A percentile compares a stretch with the other conserved stretches of the same genome.
phyloP scores from a whole-genome alignment of 2,888 invertebrate species.

The Fragum sueziense region DNA sequence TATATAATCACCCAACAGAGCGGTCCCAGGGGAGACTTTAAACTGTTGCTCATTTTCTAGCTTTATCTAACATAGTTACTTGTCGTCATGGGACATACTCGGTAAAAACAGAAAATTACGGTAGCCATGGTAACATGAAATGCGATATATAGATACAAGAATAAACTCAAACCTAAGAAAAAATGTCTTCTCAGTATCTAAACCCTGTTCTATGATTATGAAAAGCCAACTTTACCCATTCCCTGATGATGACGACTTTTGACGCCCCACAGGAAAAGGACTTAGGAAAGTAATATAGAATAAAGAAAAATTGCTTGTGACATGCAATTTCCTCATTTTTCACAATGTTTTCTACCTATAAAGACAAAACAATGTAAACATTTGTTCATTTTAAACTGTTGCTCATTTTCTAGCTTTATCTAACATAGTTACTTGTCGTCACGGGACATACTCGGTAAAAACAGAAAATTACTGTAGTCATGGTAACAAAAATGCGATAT shows the following conservation, averaged over 20 bases:
- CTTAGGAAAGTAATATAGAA: too few species aligned
- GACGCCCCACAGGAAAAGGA: too few species aligned
- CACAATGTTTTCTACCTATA: too few species aligned
- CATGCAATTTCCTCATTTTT: too few species aligned
- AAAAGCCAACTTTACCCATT: too few species aligned
- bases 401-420: slow-evolving; percentile 58
- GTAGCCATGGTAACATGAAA: slow-evolving; percentile 50
- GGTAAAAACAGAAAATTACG: slow-evolving; percentile 38
- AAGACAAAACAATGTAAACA: too few species aligned
- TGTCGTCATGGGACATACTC: slow-evolving; percentile 46
- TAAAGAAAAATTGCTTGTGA: too few species aligned
- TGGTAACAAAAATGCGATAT: slow-evolving; percentile 50
- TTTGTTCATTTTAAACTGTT: slow-evolving; percentile 55
- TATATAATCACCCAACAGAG: slow-evolving; percentile 39
- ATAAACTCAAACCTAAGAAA: too few species aligned
- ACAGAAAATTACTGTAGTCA: slow-evolving; percentile 41
- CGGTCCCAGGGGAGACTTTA: slow-evolving; percentile 49
- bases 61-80: slow-evolving; percentile 50
- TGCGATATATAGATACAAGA: slow-evolving; percentile 22
- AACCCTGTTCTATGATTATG: too few species aligned
- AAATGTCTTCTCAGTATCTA: too few species aligned
- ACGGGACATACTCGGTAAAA: slow-evolving; percentile 47
- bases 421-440: slow-evolving; percentile 41
- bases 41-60: slow-evolving; percentile 56
- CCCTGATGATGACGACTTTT: too few species aligned